Evolutionary conservation across 2,888 invertebrate species (phyloP).

Genomic region (Eretmocerus hayati): DNA sequence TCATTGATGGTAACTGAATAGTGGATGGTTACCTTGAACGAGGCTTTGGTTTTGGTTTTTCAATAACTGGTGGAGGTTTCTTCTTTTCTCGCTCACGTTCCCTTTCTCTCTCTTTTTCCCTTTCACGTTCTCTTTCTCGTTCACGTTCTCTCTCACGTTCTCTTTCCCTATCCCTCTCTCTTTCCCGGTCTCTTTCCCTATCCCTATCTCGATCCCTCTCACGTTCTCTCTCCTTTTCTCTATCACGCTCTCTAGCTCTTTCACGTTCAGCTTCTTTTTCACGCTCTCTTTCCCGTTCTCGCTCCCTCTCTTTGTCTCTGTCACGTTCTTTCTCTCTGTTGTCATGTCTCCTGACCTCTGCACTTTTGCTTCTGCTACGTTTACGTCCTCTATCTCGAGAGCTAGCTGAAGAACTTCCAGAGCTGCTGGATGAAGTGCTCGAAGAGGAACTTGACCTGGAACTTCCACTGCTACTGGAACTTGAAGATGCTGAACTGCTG

Average conservation of each 20-base stretch:
- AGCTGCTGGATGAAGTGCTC: slow-evolving; percentile 72
- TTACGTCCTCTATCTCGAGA: slow-evolving; percentile 61
- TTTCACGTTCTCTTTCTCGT: slow-evolving; percentile 41
- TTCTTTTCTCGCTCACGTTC: slow-evolving; percentile 46
- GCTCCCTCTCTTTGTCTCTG: slow-evolving; percentile 47
- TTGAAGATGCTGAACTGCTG: slow-evolving; percentile 61
- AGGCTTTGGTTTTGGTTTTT: slow-evolving; percentile 45
- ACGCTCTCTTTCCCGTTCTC: slow-evolving; percentile 38
- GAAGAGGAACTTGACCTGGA: slow-evolving; percentile 67
- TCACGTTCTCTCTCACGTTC: slow-evolving; percentile 44
- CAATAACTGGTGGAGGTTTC: slow-evolving; percentile 34
- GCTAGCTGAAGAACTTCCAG: slow-evolving; percentile 54
- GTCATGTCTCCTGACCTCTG: slow-evolving; percentile 44
- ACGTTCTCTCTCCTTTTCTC: slow-evolving; percentile 25
- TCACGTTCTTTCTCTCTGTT: slow-evolving; percentile 47
- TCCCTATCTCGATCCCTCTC: slow-evolving; percentile 35
- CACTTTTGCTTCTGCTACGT: slow-evolving; percentile 44
- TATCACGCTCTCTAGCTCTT: slow-evolving; percentile 32
- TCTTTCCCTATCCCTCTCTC: slow-evolving; percentile 37
- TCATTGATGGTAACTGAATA: neutral
- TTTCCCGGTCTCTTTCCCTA: slow-evolving; percentile 34
- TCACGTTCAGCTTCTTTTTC: slow-evolving; percentile 43
- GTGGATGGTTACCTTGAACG: slow-evolving; percentile 37
- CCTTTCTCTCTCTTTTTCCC: slow-evolving; percentile 42
- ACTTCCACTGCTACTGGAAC: slow-evolving; percentile 49